phyloP scores from a whole-genome alignment of 1,140 invertebrate species.

The Glomeris maerens region DNA sequence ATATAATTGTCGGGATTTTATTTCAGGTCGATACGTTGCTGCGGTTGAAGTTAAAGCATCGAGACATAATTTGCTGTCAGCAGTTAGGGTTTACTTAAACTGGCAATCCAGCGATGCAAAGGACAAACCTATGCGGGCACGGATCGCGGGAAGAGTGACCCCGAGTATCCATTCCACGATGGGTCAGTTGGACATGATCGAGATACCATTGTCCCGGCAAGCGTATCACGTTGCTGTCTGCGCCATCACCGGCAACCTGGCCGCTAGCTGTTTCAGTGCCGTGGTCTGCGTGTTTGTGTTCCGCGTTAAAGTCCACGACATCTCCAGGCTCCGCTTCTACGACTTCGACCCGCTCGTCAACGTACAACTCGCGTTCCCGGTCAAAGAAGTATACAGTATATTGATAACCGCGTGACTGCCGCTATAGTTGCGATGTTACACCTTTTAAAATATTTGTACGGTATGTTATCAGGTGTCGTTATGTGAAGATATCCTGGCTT shows the following conservation, averaged over 20 bases:
- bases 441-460: no score
- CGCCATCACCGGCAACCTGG: conserved; percentile 44
- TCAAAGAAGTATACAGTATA: no score
- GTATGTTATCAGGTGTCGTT: conserved; percentile 36
- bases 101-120: conserved; percentile 39
- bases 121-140: conserved; percentile 45
- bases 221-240: conserved; percentile 45
- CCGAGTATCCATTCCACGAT: conserved; percentile 41
- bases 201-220: conserved; percentile 41
- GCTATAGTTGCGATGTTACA: no score
- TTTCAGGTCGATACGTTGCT: conserved; percentile 42
- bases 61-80: conserved; percentile 36
- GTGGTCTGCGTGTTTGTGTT: conserved; percentile 42
- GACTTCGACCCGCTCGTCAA: conserved; percentile 44
- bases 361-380: conserved; percentile 36
- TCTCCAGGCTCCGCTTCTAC: conserved; percentile 45
- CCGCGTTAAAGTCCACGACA: conserved; percentile 43
- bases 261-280: conserved; percentile 37
- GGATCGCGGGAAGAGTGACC: conserved; percentile 51
- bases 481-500: conserved; percentile 43
- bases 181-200: conserved; percentile 47
- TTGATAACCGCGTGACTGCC: no score
- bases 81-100: conserved; percentile 48
- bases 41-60: conserved; percentile 45
- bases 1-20: neutral